Evolutionary conservation across 2,888 invertebrate genomes (phyloP).

Genomic region (Bombylius discolor): DNA sequence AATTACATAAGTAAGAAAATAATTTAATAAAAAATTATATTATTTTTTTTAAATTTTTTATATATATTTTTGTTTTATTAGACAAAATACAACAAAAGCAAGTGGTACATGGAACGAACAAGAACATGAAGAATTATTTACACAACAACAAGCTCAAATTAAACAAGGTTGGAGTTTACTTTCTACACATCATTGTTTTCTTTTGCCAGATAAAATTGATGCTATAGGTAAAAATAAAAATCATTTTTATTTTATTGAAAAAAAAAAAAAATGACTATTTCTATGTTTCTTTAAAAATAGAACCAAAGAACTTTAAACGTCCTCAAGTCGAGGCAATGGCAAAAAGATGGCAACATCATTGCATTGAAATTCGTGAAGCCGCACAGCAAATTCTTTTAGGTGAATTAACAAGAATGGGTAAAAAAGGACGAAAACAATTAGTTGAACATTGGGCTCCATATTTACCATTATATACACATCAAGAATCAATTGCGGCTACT

Average conservation of each 20-base stretch:
- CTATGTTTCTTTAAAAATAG: constrained; percentile 29
- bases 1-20: constrained; percentile 37
- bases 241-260: constrained; percentile 1
- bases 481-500: constrained; percentile 49
- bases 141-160: constrained; percentile 81
- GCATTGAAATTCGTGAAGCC: constrained; percentile 92
- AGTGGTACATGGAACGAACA: constrained; percentile 44
- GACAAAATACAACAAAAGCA: constrained; percentile 46
- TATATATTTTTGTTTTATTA: constrained; percentile 20
- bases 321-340: constrained; percentile 97
- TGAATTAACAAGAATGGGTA: constrained; percentile 62
- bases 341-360: constrained; percentile 96
- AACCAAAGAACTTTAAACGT: constrained; percentile 72
- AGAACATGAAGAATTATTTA: constrained; percentile 69
- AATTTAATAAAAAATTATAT: neutral
- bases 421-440: constrained; percentile 76
- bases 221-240: constrained; percentile 25
- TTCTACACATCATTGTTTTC: constrained; percentile 90
- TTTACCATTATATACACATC: constrained; percentile 74
- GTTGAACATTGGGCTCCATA: constrained; percentile 96
- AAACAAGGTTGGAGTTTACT: constrained; percentile 96
- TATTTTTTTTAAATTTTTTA: constrained; percentile 1
- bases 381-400: constrained; percentile 90
- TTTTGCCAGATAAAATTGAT: constrained; percentile 85
- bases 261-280: neutral